phyloP scores from a whole-genome alignment of 2,888 invertebrate species.

The Aproaerema taeniolella region DNA sequence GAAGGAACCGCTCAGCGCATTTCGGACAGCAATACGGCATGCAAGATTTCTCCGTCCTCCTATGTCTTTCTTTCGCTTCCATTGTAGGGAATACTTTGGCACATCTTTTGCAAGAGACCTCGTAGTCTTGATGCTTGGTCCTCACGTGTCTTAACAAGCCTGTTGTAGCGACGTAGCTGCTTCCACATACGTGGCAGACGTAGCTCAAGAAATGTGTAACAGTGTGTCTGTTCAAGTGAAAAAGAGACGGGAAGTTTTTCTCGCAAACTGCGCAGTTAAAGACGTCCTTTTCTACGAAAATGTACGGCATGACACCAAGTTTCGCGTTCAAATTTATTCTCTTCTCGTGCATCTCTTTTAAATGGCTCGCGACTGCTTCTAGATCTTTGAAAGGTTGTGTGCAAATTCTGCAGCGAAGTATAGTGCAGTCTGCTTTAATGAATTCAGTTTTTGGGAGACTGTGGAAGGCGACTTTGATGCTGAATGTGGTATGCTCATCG shows the following conservation, averaged over 20 bases:
- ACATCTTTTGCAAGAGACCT: conserved; percentile 54
- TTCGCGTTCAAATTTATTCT: conserved; percentile 39
- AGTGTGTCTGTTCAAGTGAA: conserved; percentile 59
- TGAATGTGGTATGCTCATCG: conserved; percentile 49
- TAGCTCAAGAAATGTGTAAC: conserved; percentile 60
- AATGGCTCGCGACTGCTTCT: conserved; percentile 43
- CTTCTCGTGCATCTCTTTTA: conserved; percentile 35
- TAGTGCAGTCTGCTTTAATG: conserved; percentile 56
- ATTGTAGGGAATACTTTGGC: conserved; percentile 55
- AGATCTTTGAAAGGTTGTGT: conserved; percentile 29
- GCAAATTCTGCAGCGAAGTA: conserved; percentile 51
- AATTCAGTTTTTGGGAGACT: conserved; percentile 58
- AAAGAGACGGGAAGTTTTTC: conserved; percentile 50
- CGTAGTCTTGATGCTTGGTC: conserved; percentile 56
- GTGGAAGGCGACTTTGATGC: conserved; percentile 51
- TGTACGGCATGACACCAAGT: conserved; percentile 60
- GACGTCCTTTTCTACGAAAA: conserved; percentile 39
- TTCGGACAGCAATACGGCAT: conserved; percentile 61
- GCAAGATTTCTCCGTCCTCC: conserved; percentile 53
- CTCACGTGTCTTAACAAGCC: conserved; percentile 53
- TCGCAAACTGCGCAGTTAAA: conserved; percentile 54
- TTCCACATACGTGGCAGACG: conserved; percentile 62
- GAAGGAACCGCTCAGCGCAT: conserved; percentile 54
- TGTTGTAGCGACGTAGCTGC: conserved; percentile 56
- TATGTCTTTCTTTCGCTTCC: conserved; percentile 60